A percentile compares a stretch with the other conserved stretches of the same genome.
Evolutionary conservation across 2,888 invertebrate genomes (phyloP).

Genomic region (Caenorhabditis sp.): DNA sequence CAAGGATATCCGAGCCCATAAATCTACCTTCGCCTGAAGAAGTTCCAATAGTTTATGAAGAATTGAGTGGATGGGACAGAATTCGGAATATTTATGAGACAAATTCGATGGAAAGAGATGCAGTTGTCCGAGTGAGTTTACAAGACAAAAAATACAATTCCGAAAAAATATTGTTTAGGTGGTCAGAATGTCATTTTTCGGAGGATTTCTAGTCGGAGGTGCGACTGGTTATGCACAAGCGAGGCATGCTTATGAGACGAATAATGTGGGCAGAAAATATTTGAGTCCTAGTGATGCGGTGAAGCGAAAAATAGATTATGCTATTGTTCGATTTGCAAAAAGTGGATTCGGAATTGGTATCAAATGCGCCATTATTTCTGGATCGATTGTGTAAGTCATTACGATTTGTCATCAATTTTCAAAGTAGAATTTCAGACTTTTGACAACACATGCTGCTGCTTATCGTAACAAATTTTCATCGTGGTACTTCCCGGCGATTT

Average conservation of each 20-base stretch:
- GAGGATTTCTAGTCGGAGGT: slow-evolving; percentile 57
- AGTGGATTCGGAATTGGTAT: slow-evolving; percentile 53
- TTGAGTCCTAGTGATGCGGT: slow-evolving; percentile 55
- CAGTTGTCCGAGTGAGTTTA: slow-evolving; percentile 29
- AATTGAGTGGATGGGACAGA: slow-evolving; percentile 48
- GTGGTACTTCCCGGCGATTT: slow-evolving; percentile 59
- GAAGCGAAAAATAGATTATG: slow-evolving; percentile 55
- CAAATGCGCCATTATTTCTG: slow-evolving; percentile 52
- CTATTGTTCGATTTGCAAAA: slow-evolving; percentile 55
- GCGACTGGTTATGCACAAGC: slow-evolving; percentile 52
- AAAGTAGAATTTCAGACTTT: slow-evolving; percentile 33
- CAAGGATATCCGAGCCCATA: background rate
- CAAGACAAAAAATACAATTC: too few relatives aligned
- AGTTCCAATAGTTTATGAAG: background rate
- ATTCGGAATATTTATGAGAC: slow-evolving; percentile 44
- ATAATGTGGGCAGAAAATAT: slow-evolving; percentile 52
- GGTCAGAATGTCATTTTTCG: slow-evolving; percentile 51
- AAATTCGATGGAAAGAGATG: slow-evolving; percentile 53
- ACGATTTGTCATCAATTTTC: too few relatives aligned
- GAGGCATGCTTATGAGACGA: slow-evolving; percentile 46
- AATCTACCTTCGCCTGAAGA: background rate
- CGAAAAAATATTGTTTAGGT: slow-evolving; percentile 32
- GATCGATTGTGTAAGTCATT: slow-evolving; percentile 54
- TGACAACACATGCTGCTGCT: slow-evolving; percentile 53
- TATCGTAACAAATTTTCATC: slow-evolving; percentile 54